These are phyloP conservation scores for Habropoda laboriosa DNA, from an alignment of 1,140 invertebrate species.

Conservation along the genomic window DNA sequence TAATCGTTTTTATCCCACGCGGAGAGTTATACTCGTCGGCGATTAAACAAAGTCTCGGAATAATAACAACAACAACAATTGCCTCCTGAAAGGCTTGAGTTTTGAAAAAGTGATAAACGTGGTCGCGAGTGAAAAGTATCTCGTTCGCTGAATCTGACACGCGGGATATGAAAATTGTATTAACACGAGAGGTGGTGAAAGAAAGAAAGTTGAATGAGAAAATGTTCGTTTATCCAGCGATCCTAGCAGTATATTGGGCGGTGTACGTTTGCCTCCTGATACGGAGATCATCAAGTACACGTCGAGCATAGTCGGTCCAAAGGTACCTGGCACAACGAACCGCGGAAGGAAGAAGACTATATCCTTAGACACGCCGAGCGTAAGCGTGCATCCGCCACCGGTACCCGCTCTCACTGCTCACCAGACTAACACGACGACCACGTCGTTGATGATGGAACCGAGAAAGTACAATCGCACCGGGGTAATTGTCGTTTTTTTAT, in stretches of 20 bases:
- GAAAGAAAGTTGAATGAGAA: neutral
- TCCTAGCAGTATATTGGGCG: constrained; percentile 89
- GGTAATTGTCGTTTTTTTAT: constrained; percentile 66
- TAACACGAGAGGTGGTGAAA: neutral
- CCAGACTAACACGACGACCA: constrained; percentile 74
- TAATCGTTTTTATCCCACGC: too few relatives aligned
- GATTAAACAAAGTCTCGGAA: too few relatives aligned
- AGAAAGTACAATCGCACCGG: constrained; percentile 77
- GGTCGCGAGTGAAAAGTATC: neutral
- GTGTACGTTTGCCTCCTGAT: constrained; percentile 91
- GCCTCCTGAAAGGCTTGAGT: too few relatives aligned
- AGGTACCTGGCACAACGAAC: constrained; percentile 90
- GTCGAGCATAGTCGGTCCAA: constrained; percentile 91
- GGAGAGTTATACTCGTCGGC: too few relatives aligned
- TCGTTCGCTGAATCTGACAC: neutral
- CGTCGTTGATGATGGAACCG: constrained; percentile 76
- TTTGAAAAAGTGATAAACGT: too few relatives aligned
- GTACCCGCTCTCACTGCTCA: constrained; percentile 74
- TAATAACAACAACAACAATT: too few relatives aligned
- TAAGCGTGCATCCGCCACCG: constrained; percentile 84
- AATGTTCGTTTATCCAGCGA: constrained; percentile 82
- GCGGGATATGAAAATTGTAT: too few relatives aligned
- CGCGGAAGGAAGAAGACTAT: constrained; percentile 93
- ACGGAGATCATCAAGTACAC: constrained; percentile 95
- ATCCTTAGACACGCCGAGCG: constrained; percentile 90